Evolutionary conservation across 2,113 vertebrate genomes (phyloP).

Genomic region (Dicerorhinus sumatrensis): DNA sequence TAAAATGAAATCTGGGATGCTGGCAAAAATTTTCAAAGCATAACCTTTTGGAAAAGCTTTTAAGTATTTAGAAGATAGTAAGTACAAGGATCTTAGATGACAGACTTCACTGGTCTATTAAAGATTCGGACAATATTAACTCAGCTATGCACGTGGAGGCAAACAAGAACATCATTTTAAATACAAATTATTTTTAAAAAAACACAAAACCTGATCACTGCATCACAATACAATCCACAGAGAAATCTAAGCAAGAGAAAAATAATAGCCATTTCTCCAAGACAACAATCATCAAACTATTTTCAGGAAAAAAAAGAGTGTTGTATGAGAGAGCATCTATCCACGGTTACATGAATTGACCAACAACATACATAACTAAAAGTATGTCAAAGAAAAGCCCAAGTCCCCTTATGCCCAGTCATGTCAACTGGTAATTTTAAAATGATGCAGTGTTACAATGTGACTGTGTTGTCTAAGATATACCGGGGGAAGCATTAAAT

Average conservation of each 20-base stretch:
- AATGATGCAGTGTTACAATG: background rate
- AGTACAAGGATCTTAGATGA: background rate
- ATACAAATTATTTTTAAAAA: conserved; percentile 27
- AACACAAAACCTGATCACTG: background rate
- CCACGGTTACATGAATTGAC: background rate
- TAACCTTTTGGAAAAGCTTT: background rate
- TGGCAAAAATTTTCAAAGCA: conserved; percentile 25
- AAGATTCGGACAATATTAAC: background rate
- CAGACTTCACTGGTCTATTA: background rate
- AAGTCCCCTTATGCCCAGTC: background rate
- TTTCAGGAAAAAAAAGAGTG: background rate
- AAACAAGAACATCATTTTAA: background rate
- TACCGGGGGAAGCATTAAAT: background rate
- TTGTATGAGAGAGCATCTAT: background rate
- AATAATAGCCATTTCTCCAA: conserved; percentile 4
- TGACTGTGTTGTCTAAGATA: background rate
- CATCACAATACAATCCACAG: conserved; percentile 2
- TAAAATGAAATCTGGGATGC: conserved; percentile 49
- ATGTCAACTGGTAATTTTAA: conserved; percentile 40
- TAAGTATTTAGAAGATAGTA: background rate
- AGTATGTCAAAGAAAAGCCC: conserved; percentile 17
- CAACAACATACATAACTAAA: conserved; percentile 52
- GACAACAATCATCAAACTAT: background rate
- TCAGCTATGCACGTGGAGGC: background rate
- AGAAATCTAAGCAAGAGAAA: conserved; percentile 34